Evolutionary conservation across 2,113 vertebrate genomes (phyloP), one percentile per base, ranked within the genome.

Genomic region (Mixornis gularis): DNA sequence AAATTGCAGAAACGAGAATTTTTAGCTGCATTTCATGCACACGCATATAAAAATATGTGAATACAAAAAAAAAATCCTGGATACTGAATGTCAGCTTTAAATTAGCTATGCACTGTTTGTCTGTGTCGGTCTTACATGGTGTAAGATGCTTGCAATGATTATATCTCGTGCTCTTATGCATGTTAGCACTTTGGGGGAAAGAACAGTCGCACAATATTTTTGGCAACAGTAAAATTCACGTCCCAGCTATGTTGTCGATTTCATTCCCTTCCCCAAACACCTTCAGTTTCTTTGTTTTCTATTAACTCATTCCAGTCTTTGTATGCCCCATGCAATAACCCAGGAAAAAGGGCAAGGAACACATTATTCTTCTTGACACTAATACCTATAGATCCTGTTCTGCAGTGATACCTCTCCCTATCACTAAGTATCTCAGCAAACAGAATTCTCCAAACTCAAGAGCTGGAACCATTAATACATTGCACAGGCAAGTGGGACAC

Each of bases 291-390:
- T 97, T 96, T 98, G 96, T 97, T 97, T 97, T 93, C 95, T 95
- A 93, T 95, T 92, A 96, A 95, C 95, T 96, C 93, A 81, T 91
- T 93, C 85, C 86, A 74, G 59, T 91, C 94, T 96, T 94, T 95
- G 95, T 95, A 92, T 89, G 96, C 96, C 89, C 94, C 88, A 93
- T 85, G 94, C 78, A 97, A 94, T 94, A 97, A 97, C 87, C 88
- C 85, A 79, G 92, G 87, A 96, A 95, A 97, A 97, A 96, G 97
- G 97, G 95, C 95, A 96, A 96, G 95, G 66, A 87, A 95, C 95
- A 93, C 95, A 96, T 97, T 97, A 44, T 83, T 97, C 96, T 97
- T 97, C 95, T 93, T 97, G 97, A 97, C 97, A 97, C 92, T 95
- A 95, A 97, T 94, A 96, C 96, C 97, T 96, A 95, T 10, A 90